Base-by-base conservation (phyloP, 2,888 invertebrate species). In the Yponomeuta plumbellus region DNA sequence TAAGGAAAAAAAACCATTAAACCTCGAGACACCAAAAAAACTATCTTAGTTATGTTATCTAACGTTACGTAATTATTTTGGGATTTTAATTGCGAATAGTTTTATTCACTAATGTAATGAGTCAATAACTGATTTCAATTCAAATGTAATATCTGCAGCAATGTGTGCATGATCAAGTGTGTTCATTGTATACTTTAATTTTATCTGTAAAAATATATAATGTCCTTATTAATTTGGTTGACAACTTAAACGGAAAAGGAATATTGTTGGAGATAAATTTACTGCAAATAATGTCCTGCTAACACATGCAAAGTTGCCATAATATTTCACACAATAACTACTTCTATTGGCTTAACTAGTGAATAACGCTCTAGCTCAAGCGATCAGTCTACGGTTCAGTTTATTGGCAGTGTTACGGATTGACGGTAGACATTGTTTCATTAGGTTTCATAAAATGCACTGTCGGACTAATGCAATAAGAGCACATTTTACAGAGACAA, bases 351-450 rank as follows among this genome's bases (percentile, higher is more conserved):
- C 62, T 62, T 23, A 62, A 26, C 34, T 62, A 34, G 62, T 22
- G 5, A 20, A 52, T 44, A 11, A 44, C 22, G 44, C 44, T 13
- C 44, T 17, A 69, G 71, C 70, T 70, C 73, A 72, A 68, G 73
- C 74, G 70, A 70, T 79, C 80, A 80, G 80, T 80, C 80, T 80
- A 76, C 70, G 72, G 67, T 76, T 76, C 68, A 70, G 71, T 69
- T 52, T 72, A 65, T 76, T 81, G 80, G 80, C 81, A 80, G 80
- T 81, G 77, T 74, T 66, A 63, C 44, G 44, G 64, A 59, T 70
- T 71, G 66, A 70, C 44, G 17, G 44, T 52, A 52, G 44, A 17
- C 44, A 52, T 52, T 52, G 22, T 22, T 58, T 58, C n/a, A 22
- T 22, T 22, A 58, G 34, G 26, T 23, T 17, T 23, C 26, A 26